Base-by-base conservation (phyloP, 1,140 invertebrate species). In the Lamellibrachia luymesi region DNA sequence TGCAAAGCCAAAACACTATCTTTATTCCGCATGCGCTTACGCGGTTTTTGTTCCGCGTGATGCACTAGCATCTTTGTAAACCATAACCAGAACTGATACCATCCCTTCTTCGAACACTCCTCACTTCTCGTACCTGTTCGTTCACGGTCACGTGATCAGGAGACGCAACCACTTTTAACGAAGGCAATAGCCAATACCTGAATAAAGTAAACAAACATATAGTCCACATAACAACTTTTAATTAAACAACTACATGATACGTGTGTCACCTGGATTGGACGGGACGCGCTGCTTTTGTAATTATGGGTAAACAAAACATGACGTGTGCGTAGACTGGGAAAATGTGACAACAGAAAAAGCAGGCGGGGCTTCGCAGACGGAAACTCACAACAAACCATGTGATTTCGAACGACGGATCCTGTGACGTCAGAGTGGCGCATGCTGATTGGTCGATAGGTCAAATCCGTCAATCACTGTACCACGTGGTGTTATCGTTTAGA, bases 401-500 rank as follows among this genome's bases (percentile, higher is more conserved):
- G 94, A 95, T 94, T 94, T 93, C 92, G 93, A 94, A 93, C 92
- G 93, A 94, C 94, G 94, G 52, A 91, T 64, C 90, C 25, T 27
- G 93, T 94, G 94, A 94, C 94, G 94, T 94, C 94, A 94, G 94
- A 94, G 93, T 52, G 13, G 51, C 51, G 4, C 2, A 38, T 49
- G 92, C 50, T 94, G 93, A 95, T 95, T 95, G 95, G 95, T 94
- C 90, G 49, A 94, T 52, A 93, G 38, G 64, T 93, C 93, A 93
- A 93, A 94, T 92, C 92, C 95, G 95, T 94, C 95, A 95, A 94
- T 95, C 95, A 95, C 64, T 94, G 93, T 93, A 95, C 95, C 96
- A 96, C 95, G 95, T 96, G 95, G 94, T 95, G 93, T 93, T 92
- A 93, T 94, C 93, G 94, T 94, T 95, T 95, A 94, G 94, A 92